Conservation (phyloP, 1,140 invertebrate species). For the Augochlora pura region DNA sequence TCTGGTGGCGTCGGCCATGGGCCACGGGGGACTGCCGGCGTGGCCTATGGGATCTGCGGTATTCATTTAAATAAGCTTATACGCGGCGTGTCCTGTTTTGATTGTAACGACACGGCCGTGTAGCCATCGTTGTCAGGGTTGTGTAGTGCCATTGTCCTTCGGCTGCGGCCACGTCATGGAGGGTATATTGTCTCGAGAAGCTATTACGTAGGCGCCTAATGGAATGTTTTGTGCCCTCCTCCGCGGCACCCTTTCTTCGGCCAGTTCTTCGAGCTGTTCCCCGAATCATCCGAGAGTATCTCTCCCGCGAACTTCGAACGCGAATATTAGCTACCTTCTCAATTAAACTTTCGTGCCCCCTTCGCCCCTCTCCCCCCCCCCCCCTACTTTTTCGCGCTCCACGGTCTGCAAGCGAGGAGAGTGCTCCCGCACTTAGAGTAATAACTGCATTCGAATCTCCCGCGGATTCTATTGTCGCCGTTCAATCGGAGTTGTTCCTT, state of each 20-base stretch:
- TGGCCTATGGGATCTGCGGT: not conserved
- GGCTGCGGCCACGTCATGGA: not conserved
- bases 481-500: not conserved
- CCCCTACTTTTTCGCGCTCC: no score
- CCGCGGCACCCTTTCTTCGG: not conserved
- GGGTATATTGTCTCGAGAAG: not conserved
- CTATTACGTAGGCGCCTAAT: not conserved
- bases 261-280: not conserved
- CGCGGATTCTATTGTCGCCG: not conserved
- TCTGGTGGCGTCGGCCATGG: not conserved
- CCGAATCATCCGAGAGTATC: not conserved
- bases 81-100: not conserved
- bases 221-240: not conserved
- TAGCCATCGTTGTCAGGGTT: not conserved
- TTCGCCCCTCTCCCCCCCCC: no score
- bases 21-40: no score
- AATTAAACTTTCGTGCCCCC: no score
- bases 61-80: conserved; percentile 3
- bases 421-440: no score
- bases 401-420: no score
- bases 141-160: conserved; percentile 6
- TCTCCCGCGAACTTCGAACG: not conserved
- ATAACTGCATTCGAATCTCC: not conserved
- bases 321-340: no score
- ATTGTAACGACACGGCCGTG: not conserved